Evolutionary conservation across 2,888 invertebrate species (phyloP).

Genomic region (Micoletzkya japonica): DNA sequence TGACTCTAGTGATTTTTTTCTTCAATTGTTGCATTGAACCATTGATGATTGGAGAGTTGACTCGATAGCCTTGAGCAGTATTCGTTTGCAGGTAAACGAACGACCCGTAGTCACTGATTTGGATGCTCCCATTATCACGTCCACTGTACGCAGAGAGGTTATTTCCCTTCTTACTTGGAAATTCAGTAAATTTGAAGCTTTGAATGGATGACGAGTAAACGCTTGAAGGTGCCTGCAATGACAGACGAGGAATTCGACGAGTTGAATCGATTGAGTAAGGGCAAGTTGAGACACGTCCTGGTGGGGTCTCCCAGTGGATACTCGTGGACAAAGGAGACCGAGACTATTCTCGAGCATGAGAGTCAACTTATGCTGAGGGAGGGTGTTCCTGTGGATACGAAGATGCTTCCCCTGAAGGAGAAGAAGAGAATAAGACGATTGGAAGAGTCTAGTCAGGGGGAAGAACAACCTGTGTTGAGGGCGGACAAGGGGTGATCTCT

Average conservation of each 20-base stretch:
- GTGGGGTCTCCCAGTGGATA: conserved; percentile 64
- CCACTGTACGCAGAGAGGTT: conserved; percentile 47
- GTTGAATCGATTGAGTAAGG: conserved; percentile 54
- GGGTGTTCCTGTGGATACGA: conserved; percentile 48
- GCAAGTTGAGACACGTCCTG: conserved; percentile 60
- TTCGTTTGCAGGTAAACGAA: conserved; percentile 37
- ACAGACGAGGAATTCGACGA: conserved; percentile 55
- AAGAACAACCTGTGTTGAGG: no score
- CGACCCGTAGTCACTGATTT: conserved; percentile 55
- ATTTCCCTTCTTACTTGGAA: no score
- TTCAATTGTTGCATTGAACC: no score
- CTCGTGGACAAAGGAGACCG: conserved; percentile 60
- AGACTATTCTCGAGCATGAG: conserved; percentile 56
- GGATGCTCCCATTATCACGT: conserved; percentile 57
- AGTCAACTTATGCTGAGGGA: conserved; percentile 40
- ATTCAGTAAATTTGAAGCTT: no score
- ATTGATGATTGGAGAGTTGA: background rate
- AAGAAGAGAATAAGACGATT: conserved; percentile 30
- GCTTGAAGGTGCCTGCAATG: conserved; percentile 57
- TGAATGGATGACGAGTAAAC: background rate
- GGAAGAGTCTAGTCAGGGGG: no score
- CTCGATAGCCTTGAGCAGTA: background rate
- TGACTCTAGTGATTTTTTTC: no score
- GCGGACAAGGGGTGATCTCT: no score
- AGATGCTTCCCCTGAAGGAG: conserved; percentile 55